A percentile compares a stretch with the other conserved stretches of the same genome.
Conservation (phyloP, 2,888 invertebrate species). For the Neoaliturus tenellus region DNA sequence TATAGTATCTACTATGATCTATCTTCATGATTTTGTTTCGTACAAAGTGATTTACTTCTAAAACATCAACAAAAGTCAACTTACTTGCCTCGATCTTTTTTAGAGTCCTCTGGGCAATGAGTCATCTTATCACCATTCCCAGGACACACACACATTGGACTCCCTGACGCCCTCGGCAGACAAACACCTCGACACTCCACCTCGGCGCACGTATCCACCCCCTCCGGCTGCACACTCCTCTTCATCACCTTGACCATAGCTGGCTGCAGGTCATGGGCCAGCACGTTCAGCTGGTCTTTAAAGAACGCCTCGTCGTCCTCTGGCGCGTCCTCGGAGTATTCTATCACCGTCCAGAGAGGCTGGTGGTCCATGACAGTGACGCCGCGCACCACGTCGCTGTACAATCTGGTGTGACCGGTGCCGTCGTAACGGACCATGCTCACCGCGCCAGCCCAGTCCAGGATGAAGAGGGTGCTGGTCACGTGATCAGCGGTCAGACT, state of each 20-base stretch:
- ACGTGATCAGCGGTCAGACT: neutral
- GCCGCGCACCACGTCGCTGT: neutral
- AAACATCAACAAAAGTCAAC: neutral
- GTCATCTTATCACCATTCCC: neutral
- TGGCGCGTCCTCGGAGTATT: neutral
- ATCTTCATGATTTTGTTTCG: no score
- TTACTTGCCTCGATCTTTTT: neutral
- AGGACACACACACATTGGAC: neutral
- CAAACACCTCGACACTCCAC: neutral
- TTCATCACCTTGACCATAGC: neutral
- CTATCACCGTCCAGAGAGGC: neutral
- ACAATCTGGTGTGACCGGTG: neutral
- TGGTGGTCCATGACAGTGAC: neutral
- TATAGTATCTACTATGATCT: no score
- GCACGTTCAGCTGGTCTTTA: neutral
- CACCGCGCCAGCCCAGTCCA: conserved; percentile 21
- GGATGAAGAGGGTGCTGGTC: neutral
- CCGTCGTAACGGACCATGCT: conserved; percentile 4
- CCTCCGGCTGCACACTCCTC: neutral
- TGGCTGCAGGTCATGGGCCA: neutral
- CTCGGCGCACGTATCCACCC: neutral
- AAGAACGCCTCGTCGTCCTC: neutral
- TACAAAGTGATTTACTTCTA: no score
- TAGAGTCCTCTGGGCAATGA: neutral
- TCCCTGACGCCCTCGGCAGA: neutral